Evolutionary conservation across 2,888 invertebrate genomes (phyloP).

Genomic region (Tiliacea aurago): DNA sequence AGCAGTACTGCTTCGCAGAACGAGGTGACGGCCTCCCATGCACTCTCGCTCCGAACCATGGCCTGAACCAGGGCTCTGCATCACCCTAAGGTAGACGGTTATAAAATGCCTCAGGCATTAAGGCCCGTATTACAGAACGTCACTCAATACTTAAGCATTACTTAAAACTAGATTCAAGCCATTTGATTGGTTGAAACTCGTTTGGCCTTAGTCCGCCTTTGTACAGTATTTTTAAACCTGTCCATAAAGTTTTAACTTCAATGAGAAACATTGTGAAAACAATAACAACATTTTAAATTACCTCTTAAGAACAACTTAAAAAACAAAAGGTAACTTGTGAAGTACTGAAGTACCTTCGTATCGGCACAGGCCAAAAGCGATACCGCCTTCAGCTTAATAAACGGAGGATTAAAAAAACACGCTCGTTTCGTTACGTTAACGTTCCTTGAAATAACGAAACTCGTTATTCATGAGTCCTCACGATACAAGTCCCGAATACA

Average conservation of each 20-base stretch:
- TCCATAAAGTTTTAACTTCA: background rate
- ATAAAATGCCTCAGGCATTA: too few species aligned
- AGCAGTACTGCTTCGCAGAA: too few species aligned
- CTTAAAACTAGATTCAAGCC: too few species aligned
- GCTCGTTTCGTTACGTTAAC: conserved; percentile 63
- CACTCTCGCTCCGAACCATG: too few species aligned
- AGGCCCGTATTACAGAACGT: too few species aligned
- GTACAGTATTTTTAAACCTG: too few species aligned
- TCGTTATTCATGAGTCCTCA: conserved; percentile 66
- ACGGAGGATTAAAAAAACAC: conserved; percentile 60
- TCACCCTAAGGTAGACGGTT: background rate
- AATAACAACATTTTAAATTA: conserved; percentile 36
- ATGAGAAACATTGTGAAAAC: conserved; percentile 3
- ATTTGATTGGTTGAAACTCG: too few species aligned
- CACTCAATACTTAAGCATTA: too few species aligned
- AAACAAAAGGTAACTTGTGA: conserved; percentile 38
- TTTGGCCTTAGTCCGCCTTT: too few species aligned
- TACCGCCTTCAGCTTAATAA: conserved; percentile 53
- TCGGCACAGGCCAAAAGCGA: conserved; percentile 43
- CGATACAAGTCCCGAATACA: conserved; percentile 65
- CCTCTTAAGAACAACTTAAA: conserved; percentile 20
- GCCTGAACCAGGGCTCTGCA: too few species aligned
- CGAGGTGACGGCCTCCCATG: too few species aligned
- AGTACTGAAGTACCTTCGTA: conserved; percentile 39
- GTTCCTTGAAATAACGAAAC: conserved; percentile 67